These are phyloP conservation scores for Semaprochilodus insignis DNA, from an alignment of 2,797 vertebrate species.

Conservation along the genomic window DNA sequence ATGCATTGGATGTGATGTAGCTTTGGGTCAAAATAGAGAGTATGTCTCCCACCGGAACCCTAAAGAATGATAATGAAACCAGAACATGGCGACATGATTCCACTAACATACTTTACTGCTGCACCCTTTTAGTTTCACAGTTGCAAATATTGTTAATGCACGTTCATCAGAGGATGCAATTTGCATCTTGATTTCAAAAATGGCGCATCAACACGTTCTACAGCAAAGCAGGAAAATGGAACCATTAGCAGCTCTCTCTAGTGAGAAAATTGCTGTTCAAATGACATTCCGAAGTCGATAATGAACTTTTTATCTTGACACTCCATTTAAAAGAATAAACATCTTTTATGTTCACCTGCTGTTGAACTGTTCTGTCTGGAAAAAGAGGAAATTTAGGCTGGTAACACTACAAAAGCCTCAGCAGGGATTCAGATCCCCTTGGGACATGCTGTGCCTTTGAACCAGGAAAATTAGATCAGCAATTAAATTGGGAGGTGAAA, in stretches of 20 bases:
- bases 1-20: too few species aligned
- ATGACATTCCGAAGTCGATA: neutral
- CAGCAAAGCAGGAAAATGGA: neutral
- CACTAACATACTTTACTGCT: neutral
- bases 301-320: neutral
- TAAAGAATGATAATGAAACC: slow-evolving; percentile 10
- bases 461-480: slow-evolving; percentile 63
- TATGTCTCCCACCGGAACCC: neutral
- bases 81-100: neutral
- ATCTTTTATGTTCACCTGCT: slow-evolving; percentile 15
- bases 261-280: neutral
- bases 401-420: neutral
- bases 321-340: slow-evolving; percentile 19
- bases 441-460: slow-evolving; percentile 52
- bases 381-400: neutral
- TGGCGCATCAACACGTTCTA: slow-evolving; percentile 14
- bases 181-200: slow-evolving; percentile 14
- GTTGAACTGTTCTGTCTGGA: neutral
- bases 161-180: slow-evolving; percentile 16
- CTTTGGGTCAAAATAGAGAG: neutral
- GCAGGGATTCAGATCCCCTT: slow-evolving; percentile 13
- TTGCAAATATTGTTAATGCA: neutral
- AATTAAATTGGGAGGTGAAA: slow-evolving; percentile 43
- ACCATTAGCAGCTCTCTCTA: neutral
- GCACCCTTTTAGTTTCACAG: neutral